phyloP scores from a whole-genome alignment of 2,888 invertebrate genomes.

The Leucozona laternaria region DNA sequence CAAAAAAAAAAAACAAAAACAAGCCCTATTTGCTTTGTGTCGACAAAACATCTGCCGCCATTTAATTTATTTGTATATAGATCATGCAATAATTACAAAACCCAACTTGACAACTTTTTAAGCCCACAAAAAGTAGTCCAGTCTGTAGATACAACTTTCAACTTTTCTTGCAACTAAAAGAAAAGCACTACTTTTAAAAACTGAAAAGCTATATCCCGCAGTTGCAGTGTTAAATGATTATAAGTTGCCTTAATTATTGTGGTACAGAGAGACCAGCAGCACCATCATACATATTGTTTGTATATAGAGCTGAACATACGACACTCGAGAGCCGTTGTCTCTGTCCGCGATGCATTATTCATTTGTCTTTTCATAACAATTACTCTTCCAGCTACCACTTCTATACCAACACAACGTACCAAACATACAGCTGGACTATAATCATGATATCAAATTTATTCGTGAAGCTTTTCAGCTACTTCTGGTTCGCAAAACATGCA shows the following conservation, averaged over 20 bases:
- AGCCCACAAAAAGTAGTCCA: neutral
- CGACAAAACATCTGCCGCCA: neutral
- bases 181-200: conserved; percentile 12
- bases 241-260: neutral
- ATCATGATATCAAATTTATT: conserved; percentile 67
- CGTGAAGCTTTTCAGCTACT: conserved; percentile 33
- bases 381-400: conserved; percentile 53
- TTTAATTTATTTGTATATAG: too few relatives aligned
- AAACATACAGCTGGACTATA: conserved; percentile 16
- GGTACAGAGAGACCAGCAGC: conserved; percentile 4
- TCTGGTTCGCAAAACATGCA: conserved; percentile 60
- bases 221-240: conserved; percentile 51
- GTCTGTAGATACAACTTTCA: neutral
- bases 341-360: conserved; percentile 13
- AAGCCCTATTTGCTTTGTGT: too few relatives aligned
- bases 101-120: neutral
- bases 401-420: neutral
- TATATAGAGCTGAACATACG: neutral
- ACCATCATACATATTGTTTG: neutral
- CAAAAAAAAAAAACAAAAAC: too few relatives aligned
- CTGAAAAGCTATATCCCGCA: conserved; percentile 58
- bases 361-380: conserved; percentile 68
- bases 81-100: neutral
- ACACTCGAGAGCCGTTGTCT: conserved; percentile 37
- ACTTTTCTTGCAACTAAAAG: neutral